These are phyloP conservation scores for Redunca redunca DNA, from an alignment of 2,113 vertebrate genomes.

Conservation along the genomic window DNA sequence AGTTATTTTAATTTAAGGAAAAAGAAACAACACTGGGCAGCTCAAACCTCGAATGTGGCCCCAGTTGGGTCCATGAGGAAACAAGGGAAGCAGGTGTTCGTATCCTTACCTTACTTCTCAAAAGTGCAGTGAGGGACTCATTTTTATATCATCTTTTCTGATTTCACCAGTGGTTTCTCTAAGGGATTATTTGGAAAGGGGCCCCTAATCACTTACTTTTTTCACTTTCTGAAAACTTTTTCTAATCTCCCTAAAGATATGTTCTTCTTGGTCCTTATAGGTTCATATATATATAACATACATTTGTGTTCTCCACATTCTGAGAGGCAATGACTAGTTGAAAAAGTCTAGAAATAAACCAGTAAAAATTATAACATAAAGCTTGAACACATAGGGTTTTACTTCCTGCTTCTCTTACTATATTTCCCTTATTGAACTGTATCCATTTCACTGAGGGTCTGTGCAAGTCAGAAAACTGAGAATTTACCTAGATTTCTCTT, in stretches of 20 bases:
- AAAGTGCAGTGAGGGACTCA: neutral
- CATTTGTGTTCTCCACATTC: neutral
- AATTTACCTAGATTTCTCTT: neutral
- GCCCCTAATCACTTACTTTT: neutral
- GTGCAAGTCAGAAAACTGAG: neutral
- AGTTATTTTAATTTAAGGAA: neutral
- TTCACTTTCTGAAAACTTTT: neutral
- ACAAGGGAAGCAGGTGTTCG: neutral
- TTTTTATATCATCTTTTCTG: neutral
- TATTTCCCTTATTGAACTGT: neutral
- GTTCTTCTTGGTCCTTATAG: neutral
- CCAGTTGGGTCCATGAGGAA: neutral
- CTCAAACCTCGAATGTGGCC: neutral
- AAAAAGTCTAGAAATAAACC: neutral
- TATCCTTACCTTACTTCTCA: neutral
- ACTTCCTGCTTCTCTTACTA: neutral
- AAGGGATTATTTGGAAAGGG: neutral
- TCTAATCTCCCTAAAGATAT: neutral
- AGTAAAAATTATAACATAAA: neutral
- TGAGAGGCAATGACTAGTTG: neutral
- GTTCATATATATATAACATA: neutral
- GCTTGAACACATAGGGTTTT: neutral
- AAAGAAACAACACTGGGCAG: neutral
- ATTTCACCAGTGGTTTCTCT: neutral
- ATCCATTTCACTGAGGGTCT: neutral